These are phyloP conservation scores for Aleiodes alternator DNA, from an alignment of 2,888 invertebrate species.

Conservation along the genomic window DNA sequence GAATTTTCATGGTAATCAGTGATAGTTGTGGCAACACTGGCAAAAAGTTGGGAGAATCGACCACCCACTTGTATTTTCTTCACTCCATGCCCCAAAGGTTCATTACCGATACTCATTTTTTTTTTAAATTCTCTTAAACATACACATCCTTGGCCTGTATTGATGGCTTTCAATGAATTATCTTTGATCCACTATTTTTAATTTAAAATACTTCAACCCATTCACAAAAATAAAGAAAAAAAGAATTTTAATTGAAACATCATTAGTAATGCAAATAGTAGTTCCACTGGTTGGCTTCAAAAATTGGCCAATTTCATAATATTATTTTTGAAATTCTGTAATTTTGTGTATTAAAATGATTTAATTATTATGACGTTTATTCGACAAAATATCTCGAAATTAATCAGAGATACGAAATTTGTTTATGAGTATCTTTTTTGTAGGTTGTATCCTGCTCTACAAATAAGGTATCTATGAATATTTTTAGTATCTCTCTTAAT, in stretches of 20 bases:
- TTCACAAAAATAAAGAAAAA: neutral
- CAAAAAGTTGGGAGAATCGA: slow-evolving; percentile 32
- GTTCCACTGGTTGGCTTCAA: slow-evolving; percentile 39
- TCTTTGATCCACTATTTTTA: too few relatives aligned
- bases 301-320: neutral
- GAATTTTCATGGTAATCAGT: slow-evolving; percentile 23
- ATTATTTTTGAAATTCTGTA: neutral
- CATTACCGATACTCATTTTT: slow-evolving; percentile 37
- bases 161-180: too few relatives aligned
- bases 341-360: too few relatives aligned
- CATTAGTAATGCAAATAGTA: slow-evolving; percentile 33
- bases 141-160: neutral
- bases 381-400: slow-evolving; percentile 13
- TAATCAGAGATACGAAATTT: slow-evolving; percentile 6
- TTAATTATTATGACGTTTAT: too few relatives aligned
- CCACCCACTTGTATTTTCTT: slow-evolving; percentile 39
- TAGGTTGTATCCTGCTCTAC: too few relatives aligned
- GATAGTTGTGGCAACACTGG: slow-evolving; percentile 42
- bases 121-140: neutral
- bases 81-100: slow-evolving; percentile 42
- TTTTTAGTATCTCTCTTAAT: too few relatives aligned
- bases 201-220: neutral
- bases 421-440: too few relatives aligned
- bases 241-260: neutral
- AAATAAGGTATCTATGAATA: too few relatives aligned